These are phyloP conservation scores for Monoplex corrugatus DNA, from an alignment of 2,888 invertebrate genomes.

Conservation along the genomic window DNA sequence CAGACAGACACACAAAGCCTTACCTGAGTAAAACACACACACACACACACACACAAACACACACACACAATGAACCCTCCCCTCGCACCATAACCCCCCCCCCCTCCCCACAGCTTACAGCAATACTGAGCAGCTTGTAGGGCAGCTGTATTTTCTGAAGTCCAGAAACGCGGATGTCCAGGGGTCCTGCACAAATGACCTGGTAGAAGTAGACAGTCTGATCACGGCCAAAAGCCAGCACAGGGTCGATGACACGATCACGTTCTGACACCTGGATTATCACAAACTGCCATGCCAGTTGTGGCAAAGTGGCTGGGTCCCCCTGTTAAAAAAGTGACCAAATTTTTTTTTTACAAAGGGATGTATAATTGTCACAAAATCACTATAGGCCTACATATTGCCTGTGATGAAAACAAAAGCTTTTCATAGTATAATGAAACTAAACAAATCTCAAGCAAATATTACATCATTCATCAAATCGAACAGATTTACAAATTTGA, in stretches of 20 bases:
- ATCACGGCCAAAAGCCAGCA: slow-evolving; percentile 94
- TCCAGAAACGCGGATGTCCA: slow-evolving; percentile 77
- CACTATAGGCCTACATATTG: too few relatives aligned
- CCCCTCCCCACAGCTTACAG: slow-evolving; percentile 63
- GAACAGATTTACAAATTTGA: too few relatives aligned
- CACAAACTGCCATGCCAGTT: slow-evolving; percentile 96
- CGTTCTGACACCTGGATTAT: slow-evolving; percentile 87
- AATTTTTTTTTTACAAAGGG: too few relatives aligned
- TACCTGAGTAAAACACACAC: too few relatives aligned
- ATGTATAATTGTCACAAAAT: too few relatives aligned
- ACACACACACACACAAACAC: too few relatives aligned
- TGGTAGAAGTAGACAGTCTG: slow-evolving; percentile 93
- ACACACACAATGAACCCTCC: not conserved
- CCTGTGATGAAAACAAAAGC: too few relatives aligned
- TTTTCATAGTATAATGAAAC: too few relatives aligned
- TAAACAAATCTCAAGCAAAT: too few relatives aligned
- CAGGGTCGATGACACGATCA: slow-evolving; percentile 87
- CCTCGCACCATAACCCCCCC: not conserved
- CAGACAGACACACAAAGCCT: too few relatives aligned
- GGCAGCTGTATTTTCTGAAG: slow-evolving; percentile 88
- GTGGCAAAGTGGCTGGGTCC: slow-evolving; percentile 89
- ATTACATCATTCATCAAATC: too few relatives aligned
- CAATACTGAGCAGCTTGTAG: slow-evolving; percentile 88
- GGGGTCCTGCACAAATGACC: slow-evolving; percentile 78
- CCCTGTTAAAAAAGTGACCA: too few relatives aligned